Percentiles rank a stretch among this genome's conserved stretches.
Evolutionary conservation across 1,140 invertebrate genomes (phyloP).

Genomic region (Rhopalosiphum padi): DNA sequence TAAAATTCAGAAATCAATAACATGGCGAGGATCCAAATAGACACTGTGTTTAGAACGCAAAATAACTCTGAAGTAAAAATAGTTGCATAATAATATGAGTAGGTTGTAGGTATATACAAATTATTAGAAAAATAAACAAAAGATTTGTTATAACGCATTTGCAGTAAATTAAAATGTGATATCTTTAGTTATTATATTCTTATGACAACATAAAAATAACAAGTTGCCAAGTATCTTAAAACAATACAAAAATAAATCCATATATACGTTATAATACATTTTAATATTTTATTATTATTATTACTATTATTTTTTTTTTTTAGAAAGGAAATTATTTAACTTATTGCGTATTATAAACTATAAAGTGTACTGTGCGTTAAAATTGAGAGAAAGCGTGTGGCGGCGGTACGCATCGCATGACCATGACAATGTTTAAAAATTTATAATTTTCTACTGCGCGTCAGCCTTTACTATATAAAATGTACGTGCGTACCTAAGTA

Average conservation of each 20-base stretch:
- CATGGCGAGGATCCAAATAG: neutral
- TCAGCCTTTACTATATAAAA: neutral
- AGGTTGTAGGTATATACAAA: neutral
- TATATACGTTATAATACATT: neutral
- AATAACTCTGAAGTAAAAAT: neutral
- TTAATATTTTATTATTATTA: conserved; percentile 18
- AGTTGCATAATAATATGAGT: neutral
- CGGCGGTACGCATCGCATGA: conserved; percentile 40
- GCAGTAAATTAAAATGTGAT: neutral
- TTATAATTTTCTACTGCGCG: conserved; percentile 3
- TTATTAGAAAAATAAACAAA: neutral
- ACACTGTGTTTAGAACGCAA: neutral
- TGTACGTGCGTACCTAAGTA: neutral
- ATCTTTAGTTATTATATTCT: neutral
- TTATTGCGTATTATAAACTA: conserved; percentile 40
- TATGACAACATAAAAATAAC: neutral
- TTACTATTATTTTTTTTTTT: neutral
- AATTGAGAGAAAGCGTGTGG: conserved; percentile 39
- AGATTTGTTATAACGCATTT: neutral
- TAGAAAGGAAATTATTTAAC: conserved; percentile 51
- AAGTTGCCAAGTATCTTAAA: neutral
- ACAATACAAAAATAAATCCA: neutral
- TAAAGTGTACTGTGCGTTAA: conserved; percentile 12
- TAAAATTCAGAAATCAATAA: neutral
- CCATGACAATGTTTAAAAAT: conserved; percentile 49